These are phyloP conservation scores for Heliconius cydno DNA, from an alignment of 2,888 invertebrate species.

Conservation along the genomic window DNA sequence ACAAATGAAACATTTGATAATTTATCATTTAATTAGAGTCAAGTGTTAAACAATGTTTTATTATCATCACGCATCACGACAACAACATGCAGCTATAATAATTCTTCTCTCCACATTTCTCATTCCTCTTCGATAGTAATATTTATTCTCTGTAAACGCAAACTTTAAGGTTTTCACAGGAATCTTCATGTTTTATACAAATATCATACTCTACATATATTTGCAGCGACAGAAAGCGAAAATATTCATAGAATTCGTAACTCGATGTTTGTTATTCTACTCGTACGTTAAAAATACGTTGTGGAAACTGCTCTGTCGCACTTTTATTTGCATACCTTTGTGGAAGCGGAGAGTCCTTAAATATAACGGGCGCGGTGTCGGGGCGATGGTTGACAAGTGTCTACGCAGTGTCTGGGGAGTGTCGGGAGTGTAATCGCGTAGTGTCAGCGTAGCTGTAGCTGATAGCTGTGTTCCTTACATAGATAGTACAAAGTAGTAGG, in stretches of 20 bases:
- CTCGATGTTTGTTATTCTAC: slow-evolving; percentile 26
- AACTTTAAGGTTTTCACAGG: background rate
- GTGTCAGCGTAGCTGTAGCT: background rate
- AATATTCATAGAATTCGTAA: slow-evolving; percentile 27
- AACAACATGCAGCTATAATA: too few relatives aligned
- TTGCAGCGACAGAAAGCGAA: slow-evolving; percentile 19
- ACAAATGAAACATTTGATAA: too few relatives aligned
- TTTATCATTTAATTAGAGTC: too few relatives aligned
- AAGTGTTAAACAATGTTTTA: too few relatives aligned
- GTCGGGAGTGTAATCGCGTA: background rate
- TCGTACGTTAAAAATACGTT: slow-evolving; percentile 22
- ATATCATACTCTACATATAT: slow-evolving; percentile 3
- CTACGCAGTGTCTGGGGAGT: background rate
- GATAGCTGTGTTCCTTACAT: background rate
- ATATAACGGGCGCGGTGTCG: background rate
- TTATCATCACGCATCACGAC: too few relatives aligned
- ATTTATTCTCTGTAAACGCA: background rate
- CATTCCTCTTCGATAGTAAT: background rate
- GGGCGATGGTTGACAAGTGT: background rate
- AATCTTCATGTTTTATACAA: slow-evolving; percentile 1
- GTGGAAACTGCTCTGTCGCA: slow-evolving; percentile 11
- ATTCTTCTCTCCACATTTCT: too few relatives aligned
- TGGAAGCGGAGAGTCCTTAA: background rate
- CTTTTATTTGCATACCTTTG: slow-evolving; percentile 24
- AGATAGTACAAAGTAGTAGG: background rate